These are phyloP conservation scores for Xiphorhynchus erythropygius DNA, from an alignment of 2,797 vertebrate genomes.

Conservation along the genomic window DNA sequence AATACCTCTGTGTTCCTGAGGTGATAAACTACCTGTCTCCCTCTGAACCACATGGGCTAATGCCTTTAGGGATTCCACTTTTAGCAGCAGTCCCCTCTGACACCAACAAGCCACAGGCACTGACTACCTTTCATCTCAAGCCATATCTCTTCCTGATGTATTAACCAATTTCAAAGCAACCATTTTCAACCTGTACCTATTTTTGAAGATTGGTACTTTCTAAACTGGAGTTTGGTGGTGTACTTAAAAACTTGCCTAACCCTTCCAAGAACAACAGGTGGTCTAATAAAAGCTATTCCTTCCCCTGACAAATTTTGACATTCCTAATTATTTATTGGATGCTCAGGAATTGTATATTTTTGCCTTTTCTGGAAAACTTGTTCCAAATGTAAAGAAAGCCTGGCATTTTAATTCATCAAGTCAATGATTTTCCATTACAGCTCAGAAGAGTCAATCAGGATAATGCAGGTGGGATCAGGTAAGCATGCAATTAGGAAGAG, in stretches of 20 bases:
- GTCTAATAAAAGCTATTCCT: background rate
- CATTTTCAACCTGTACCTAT: background rate
- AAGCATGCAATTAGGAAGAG: background rate
- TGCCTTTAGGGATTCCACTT: background rate
- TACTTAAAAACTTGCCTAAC: background rate
- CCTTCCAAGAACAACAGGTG: background rate
- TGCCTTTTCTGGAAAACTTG: background rate
- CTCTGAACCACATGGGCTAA: background rate
- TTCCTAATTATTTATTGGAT: background rate
- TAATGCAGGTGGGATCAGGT: background rate
- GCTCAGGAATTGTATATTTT: background rate
- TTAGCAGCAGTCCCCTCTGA: background rate
- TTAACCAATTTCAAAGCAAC: background rate
- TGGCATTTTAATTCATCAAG: background rate
- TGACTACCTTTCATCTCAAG: background rate
- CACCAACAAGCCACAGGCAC: background rate
- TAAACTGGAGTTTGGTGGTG: background rate
- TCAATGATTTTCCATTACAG: background rate
- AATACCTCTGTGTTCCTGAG: background rate
- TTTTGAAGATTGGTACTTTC: background rate
- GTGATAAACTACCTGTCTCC: background rate
- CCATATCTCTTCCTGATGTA: background rate
- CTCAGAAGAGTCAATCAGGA: background rate
- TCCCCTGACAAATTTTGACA: background rate
- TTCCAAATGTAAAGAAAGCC: background rate